Base-by-base conservation (phyloP, 2,113 vertebrate species). In the Pterophyllum scalare region DNA sequence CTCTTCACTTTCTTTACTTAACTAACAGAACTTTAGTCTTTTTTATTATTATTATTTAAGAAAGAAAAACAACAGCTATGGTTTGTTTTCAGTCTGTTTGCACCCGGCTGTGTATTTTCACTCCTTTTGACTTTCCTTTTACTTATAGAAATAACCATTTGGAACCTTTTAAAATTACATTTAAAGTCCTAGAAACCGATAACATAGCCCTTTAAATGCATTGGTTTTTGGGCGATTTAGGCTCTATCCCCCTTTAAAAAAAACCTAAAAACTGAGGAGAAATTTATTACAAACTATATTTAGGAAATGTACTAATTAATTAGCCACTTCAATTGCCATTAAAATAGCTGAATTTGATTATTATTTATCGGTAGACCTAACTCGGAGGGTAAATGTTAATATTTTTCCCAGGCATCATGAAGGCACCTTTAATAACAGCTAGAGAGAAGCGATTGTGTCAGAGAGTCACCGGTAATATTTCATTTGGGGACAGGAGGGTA, bases 381-480 rank as follows among this genome's bases (percentile, higher is more conserved):
- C 24, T 15, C 22, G 10, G 40, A 12, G 0, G 7, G 9, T 7
- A 26, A 28, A 11, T 31, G n/a, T 3, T 3, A 49, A 20, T 17
- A 1, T 7, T 38, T 87, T 77, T 76, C 85, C 26, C 9, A 70
- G 59, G 24, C 7, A 43, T 9, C 15, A 20, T 86, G 81, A 94
- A 94, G 26, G 88, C 87, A 60, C 2, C 91, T 79, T n/a, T 75
- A 82, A 74, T 89, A 80, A 52, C 58, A 59, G 1, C 35, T 7
- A 20, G 5, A 26, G 24, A 17, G 22, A 19, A 38, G 59, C 58
- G 62, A 57, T 57, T 6, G 28, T 46, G 31, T 1, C 15, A 1
- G 38, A 4, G 7, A 2, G 31, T 75, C 77, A 6, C 52, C 78
- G 26, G 56, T 31, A 1, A 58, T 3, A 75, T 52, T 77, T 87